Evolutionary conservation across 2,797 vertebrate genomes (phyloP).

Genomic region (Percopsis omiscomaycus): DNA sequence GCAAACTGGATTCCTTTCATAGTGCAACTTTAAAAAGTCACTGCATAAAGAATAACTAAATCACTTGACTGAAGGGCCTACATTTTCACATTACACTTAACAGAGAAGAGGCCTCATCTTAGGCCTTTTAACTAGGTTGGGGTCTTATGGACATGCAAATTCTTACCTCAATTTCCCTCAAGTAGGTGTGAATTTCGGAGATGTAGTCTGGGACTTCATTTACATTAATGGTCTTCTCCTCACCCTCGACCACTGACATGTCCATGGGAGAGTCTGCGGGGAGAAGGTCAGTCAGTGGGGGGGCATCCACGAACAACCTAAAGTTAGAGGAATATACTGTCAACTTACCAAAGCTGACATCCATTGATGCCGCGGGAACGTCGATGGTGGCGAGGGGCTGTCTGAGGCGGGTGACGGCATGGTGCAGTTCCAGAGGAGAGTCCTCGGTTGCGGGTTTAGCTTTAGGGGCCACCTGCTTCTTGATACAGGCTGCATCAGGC

Average conservation of each 20-base stretch:
- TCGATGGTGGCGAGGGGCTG: slow-evolving; percentile 85
- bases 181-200: slow-evolving; percentile 86
- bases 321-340: neutral
- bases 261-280: slow-evolving; percentile 93
- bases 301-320: neutral
- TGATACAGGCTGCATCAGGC: slow-evolving; percentile 74
- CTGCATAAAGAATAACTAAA: neutral
- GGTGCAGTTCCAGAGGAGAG: slow-evolving; percentile 67
- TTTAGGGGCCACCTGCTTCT: slow-evolving; percentile 63
- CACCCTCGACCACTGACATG: slow-evolving; percentile 86
- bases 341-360: slow-evolving; percentile 84
- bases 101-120: too few relatives aligned
- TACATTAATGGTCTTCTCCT: slow-evolving; percentile 77
- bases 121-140: too few relatives aligned
- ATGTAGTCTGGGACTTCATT: slow-evolving; percentile 88
- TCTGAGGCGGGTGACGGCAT: slow-evolving; percentile 76
- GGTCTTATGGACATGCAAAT: too few relatives aligned
- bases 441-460: slow-evolving; percentile 38
- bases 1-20: too few relatives aligned
- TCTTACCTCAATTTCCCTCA: slow-evolving; percentile 93
- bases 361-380: slow-evolving; percentile 73
- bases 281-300: neutral
- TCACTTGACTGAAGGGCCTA: too few relatives aligned
- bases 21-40: neutral
- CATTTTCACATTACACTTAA: too few relatives aligned